These are phyloP conservation scores for Oscheius sp. DNA, from an alignment of 2,888 invertebrate genomes.

Conservation along the genomic window DNA sequence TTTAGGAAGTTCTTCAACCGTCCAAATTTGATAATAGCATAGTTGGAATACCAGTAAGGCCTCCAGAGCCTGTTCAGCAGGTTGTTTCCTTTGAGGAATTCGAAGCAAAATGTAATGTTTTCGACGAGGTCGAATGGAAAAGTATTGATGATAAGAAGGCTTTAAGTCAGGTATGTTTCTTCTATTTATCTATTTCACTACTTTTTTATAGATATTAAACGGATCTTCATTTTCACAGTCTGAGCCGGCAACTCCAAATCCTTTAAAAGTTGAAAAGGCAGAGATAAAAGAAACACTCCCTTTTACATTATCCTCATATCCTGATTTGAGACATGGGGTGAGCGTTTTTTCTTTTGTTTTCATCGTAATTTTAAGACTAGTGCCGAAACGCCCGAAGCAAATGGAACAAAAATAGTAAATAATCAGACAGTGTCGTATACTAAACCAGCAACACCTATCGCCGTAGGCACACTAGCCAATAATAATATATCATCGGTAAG, in stretches of 20 bases:
- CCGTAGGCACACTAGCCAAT: neutral
- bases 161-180: constrained; percentile 40
- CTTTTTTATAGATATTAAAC: neutral
- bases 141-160: constrained; percentile 60
- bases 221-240: neutral
- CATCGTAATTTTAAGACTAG: neutral
- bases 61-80: neutral
- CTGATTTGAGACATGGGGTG: neutral
- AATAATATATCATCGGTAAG: neutral
- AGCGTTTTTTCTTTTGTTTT: neutral
- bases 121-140: constrained; percentile 61
- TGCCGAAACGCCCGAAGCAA: neutral
- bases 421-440: neutral
- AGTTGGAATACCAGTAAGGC: neutral
- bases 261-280: neutral
- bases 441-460: neutral
- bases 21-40: constrained; percentile 7
- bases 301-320: too few species aligned
- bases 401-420: neutral
- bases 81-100: constrained; percentile 51
- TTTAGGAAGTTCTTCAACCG: constrained; percentile 21
- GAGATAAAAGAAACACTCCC: neutral
- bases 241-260: constrained; percentile 13
- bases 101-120: constrained; percentile 52
- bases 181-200: neutral